Conservation (phyloP, 2,888 invertebrate genomes). For the Horisme vitalbata region DNA sequence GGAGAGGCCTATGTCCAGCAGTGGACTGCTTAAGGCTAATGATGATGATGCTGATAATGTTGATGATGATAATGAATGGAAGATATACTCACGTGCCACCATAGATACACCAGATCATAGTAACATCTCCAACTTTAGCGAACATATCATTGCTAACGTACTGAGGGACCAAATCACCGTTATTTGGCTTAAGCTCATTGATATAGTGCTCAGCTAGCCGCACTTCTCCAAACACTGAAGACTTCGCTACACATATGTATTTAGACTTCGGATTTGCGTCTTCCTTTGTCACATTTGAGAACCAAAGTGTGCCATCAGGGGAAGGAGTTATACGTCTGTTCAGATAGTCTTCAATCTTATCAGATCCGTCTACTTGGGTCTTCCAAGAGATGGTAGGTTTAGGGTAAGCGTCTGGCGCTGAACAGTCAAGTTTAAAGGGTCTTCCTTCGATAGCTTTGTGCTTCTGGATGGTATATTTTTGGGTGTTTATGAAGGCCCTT, state of each 20-base stretch:
- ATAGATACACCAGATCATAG: slow-evolving; percentile 66
- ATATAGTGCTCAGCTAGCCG: slow-evolving; percentile 58
- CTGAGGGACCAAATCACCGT: slow-evolving; percentile 54
- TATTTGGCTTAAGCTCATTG: slow-evolving; percentile 41
- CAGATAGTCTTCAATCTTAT: slow-evolving; percentile 39
- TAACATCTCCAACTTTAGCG: slow-evolving; percentile 51
- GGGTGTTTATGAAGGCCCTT: slow-evolving; percentile 46
- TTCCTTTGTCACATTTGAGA: slow-evolving; percentile 56
- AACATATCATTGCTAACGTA: slow-evolving; percentile 56
- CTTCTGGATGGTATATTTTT: slow-evolving; percentile 40
- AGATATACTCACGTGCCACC: slow-evolving; percentile 70
- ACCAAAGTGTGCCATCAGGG: slow-evolving; percentile 60
- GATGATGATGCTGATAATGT: no score
- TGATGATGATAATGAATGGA: no score
- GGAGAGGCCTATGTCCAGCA: no score
- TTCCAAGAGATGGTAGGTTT: slow-evolving; percentile 61
- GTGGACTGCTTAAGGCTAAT: no score
- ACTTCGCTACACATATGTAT: slow-evolving; percentile 60
- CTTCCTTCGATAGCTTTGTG: slow-evolving; percentile 58
- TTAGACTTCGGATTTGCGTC: slow-evolving; percentile 52
- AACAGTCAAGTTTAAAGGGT: slow-evolving; percentile 59
- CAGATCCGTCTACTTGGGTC: slow-evolving; percentile 44
- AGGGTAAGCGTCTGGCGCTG: slow-evolving; percentile 57
- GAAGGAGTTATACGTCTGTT: slow-evolving; percentile 52
- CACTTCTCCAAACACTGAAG: slow-evolving; percentile 52